phyloP scores from a whole-genome alignment of 2,888 invertebrate genomes.

The Abrostola triplasia region DNA sequence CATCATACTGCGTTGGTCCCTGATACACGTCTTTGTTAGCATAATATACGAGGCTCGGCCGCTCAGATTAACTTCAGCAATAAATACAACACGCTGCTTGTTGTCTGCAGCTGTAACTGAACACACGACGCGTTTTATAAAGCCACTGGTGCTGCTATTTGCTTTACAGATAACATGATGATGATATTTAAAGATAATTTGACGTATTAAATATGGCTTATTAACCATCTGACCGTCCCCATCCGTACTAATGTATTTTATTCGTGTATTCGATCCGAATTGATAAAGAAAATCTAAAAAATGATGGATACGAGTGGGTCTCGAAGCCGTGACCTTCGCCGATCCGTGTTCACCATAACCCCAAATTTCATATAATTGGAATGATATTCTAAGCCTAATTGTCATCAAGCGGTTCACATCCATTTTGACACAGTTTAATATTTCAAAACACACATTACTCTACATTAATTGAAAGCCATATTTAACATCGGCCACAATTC shows the following conservation, averaged over 20 bases:
- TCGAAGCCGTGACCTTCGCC: too few species aligned
- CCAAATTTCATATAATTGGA: too few species aligned
- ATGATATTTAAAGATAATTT: too few species aligned
- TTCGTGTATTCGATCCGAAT: too few species aligned
- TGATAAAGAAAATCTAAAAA: too few species aligned
- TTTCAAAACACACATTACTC: constrained; percentile 26
- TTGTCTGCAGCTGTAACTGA: constrained; percentile 1
- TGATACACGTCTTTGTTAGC: constrained; percentile 31
- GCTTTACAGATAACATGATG: not conserved
- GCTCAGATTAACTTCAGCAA: constrained; percentile 23
- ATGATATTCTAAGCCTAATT: not conserved
- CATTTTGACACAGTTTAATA: not conserved
- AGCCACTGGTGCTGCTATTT: constrained; percentile 8
- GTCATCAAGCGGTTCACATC: too few species aligned
- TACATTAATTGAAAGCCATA: constrained; percentile 13
- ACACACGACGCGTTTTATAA: constrained; percentile 24
- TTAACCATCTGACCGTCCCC: too few species aligned
- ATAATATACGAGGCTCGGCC: constrained; percentile 18
- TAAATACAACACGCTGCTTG: too few species aligned
- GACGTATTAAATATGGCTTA: too few species aligned
- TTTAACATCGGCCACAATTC: constrained; percentile 1
- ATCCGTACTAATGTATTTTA: too few species aligned
- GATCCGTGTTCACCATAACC: too few species aligned
- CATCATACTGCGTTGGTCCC: not conserved
- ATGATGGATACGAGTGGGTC: too few species aligned